Evolutionary conservation across 2,797 vertebrate species (phyloP).

Genomic region (Carduelis carduelis): DNA sequence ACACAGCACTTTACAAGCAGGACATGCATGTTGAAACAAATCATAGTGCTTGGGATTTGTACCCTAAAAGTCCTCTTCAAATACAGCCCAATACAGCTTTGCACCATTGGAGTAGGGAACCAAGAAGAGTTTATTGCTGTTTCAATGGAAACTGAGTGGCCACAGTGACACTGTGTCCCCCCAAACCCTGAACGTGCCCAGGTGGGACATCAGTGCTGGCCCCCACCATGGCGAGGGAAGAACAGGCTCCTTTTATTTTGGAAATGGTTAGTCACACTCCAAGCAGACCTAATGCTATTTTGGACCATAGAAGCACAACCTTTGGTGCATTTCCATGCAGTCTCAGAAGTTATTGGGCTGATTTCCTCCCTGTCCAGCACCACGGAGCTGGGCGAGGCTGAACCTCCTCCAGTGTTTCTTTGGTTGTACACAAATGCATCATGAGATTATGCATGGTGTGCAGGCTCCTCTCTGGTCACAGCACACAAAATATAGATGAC

Average conservation of each 20-base stretch:
- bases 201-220: not conserved
- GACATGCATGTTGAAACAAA: not conserved
- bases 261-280: not conserved
- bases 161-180: rapidly evolving
- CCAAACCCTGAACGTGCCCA: rapidly evolving
- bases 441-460: rapidly evolving
- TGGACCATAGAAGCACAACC: not conserved
- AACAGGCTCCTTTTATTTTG: not conserved
- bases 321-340: not conserved
- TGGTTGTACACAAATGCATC: not conserved
- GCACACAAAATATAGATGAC: not conserved
- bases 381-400: rapidly evolving
- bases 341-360: not conserved
- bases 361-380: not conserved
- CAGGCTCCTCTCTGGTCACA: not conserved
- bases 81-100: not conserved
- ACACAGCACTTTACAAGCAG: not conserved
- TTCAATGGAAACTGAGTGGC: not conserved
- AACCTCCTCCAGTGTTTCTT: not conserved
- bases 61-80: not conserved
- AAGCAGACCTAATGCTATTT: not conserved
- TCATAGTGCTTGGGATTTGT: not conserved
- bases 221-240: rapidly evolving
- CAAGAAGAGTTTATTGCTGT: not conserved
- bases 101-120: not conserved